Percentiles rank a stretch among this genome's conserved stretches.
These are phyloP conservation scores for Papilio gigon DNA, from an alignment of 2,888 invertebrate species.

Conservation along the genomic window DNA sequence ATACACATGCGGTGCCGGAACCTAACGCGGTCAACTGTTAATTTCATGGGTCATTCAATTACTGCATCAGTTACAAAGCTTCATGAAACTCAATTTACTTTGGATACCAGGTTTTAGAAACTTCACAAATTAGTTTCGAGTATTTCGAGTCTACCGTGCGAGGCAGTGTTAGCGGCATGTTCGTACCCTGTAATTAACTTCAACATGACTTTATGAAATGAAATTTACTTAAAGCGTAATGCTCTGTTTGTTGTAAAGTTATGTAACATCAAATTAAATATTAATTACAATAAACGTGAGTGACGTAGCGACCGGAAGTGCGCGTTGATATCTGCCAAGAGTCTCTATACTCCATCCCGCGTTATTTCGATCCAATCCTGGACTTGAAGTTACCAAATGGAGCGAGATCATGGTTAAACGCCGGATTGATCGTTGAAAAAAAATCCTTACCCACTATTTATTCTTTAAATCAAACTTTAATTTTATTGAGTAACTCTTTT, in stretches of 20 bases:
- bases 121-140: constrained; percentile 23
- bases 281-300: too few species aligned
- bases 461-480: neutral
- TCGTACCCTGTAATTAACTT: constrained; percentile 14
- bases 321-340: too few species aligned
- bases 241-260: neutral
- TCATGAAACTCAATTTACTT: constrained; percentile 13
- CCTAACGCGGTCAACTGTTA: neutral
- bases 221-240: neutral
- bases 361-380: too few species aligned
- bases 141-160: constrained; percentile 16
- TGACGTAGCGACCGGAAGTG: too few species aligned
- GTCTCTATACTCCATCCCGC: too few species aligned
- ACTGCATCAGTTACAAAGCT: constrained; percentile 9
- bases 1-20: neutral
- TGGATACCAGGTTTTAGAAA: constrained; percentile 16
- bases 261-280: neutral
- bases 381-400: too few species aligned
- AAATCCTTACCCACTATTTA: neutral
- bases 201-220: constrained; percentile 12
- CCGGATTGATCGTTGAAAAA: too few species aligned
- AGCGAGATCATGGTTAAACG: too few species aligned
- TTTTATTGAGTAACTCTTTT: neutral
- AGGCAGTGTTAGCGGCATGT: constrained; percentile 11
- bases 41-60: constrained; percentile 6